Conservation (phyloP, 2,888 invertebrate genomes). For the Rotaria magnacalcarata region DNA sequence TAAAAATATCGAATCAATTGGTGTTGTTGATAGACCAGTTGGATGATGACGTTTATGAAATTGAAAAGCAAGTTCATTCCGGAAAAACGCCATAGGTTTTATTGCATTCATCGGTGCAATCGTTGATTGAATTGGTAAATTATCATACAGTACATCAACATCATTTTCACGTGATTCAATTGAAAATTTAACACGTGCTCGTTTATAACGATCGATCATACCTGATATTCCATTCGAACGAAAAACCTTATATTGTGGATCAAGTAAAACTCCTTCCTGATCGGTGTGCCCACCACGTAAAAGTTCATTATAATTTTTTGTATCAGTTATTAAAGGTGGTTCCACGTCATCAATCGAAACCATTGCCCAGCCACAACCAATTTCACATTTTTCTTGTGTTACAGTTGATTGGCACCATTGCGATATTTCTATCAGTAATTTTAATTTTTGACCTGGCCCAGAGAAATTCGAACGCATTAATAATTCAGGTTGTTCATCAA, state of each 20-base stretch:
- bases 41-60: conserved; percentile 7
- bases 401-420: conserved; percentile 20
- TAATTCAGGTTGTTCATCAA: background rate
- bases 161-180: conserved; percentile 17
- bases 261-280: background rate
- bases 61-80: background rate
- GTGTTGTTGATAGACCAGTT: conserved; percentile 12
- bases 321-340: background rate
- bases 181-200: conserved; percentile 10
- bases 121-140: conserved; percentile 5
- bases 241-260: background rate
- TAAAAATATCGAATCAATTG: conserved; percentile 16
- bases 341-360: background rate
- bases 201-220: background rate
- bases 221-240: conserved; percentile 1
- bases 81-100: background rate
- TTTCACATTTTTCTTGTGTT: conserved; percentile 33
- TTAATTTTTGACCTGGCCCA: background rate
- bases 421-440: background rate
- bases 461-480: background rate
- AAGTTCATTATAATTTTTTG: conserved; percentile 29
- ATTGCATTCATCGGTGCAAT: background rate
- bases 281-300: conserved; percentile 1
- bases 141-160: background rate
- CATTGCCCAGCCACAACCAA: conserved; percentile 11